Evolutionary conservation across 1,140 invertebrate species (phyloP), one percentile per base, ranked within the genome.

Genomic region (Drosophila lacertosa): DNA sequence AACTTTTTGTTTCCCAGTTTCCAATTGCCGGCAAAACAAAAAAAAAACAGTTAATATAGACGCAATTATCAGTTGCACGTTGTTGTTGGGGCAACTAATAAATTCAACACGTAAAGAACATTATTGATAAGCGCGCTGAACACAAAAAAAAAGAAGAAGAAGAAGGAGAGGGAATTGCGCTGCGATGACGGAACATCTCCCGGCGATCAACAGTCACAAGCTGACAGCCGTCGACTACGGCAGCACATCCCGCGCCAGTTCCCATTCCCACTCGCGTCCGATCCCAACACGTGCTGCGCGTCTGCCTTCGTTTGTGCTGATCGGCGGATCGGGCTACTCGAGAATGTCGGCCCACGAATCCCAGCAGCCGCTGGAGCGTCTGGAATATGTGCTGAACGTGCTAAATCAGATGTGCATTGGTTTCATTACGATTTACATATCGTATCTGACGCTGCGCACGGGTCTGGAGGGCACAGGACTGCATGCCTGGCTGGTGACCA

Each of bases 391-490:
- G 7, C 26, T 91, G 1, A 90, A 90, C 67, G 76, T 90, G 2
- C n/a, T 90, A 0, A 91, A 91, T 63, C 89, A 91, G 20, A 89
- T 90, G 29, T 89, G 88, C 48, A 91, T 91, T 50, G 89, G 89
- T 4, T 91, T 91, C 18, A 58, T 91, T 0, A 89, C 89, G 22
- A 91, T 91, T 37, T 91, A 89, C 24, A 91, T 91, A n/a, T 86
- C 80, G 2, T 91, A 88, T 44, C 4, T 86, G 11, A 89, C 86
- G 13, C 57, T 90, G 24, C 53, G 71, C 0, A 86, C 82, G 0
- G 86, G 83, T 9, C 44, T 90, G 1, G 13, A 32, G 4, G 65
- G 71, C 10, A 90, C 86, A 1, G 15, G 65, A 0, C 37, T 91
- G 11, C 89, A 91, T 29, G 89, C 86, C 32, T 91, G 80, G 75